Conservation (phyloP, 2,888 invertebrate genomes). For the Apamea epomidion region DNA sequence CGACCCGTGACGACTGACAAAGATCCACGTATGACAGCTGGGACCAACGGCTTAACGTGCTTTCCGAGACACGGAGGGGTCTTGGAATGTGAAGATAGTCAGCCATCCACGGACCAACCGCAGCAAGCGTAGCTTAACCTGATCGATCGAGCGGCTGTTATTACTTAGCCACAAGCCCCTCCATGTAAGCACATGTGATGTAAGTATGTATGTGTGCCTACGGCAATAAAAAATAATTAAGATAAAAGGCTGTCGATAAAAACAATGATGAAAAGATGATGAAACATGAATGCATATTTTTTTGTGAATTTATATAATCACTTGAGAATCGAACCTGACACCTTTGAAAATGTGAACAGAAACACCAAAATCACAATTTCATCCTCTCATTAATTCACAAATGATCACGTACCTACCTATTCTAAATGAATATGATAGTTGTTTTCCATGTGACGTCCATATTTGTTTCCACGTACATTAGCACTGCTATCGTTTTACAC, state of each 20-base stretch:
- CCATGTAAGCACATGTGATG: no score
- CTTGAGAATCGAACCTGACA: not conserved
- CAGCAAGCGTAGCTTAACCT: no score
- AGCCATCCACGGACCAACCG: no score
- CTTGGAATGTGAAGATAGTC: no score
- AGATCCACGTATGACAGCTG: no score
- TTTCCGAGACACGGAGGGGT: no score
- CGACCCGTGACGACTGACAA: no score
- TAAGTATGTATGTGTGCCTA: no score
- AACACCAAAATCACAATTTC: not conserved
- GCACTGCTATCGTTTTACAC: slow-evolving; percentile 86
- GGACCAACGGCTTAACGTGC: no score
- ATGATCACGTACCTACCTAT: slow-evolving; percentile 37
- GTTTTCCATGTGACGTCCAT: slow-evolving; percentile 69
- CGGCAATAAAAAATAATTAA: not conserved
- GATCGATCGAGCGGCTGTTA: no score
- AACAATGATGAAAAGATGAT: not conserved
- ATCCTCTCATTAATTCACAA: slow-evolving; percentile 16
- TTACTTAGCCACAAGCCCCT: no score
- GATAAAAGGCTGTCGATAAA: not conserved
- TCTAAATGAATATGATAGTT: slow-evolving; percentile 46
- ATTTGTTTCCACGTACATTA: slow-evolving; percentile 84
- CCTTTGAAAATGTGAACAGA: not conserved
- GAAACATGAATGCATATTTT: not conserved
- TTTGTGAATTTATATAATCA: not conserved